A percentile compares a stretch with the other conserved stretches of the same genome.
Evolutionary conservation across 2,113 vertebrate species (phyloP).

Genomic region (cat (Felis catus)): F.catus_Fca126_mat1.0 CM031411.1:42649001-42649500

Average conservation of each 20-base stretch:
- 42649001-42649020: neutral
- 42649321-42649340: neutral
- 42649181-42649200: neutral
- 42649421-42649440: neutral
- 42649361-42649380: neutral
- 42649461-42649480: too few relatives aligned
- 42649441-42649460: neutral
- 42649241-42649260: neutral
- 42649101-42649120: neutral
- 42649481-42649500: too few relatives aligned
- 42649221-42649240: neutral
- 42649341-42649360: neutral
- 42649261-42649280: neutral
- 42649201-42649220: neutral
- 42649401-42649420: neutral
- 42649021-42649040: neutral
- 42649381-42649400: neutral
- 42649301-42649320: constrained; percentile 9
- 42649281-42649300: neutral
- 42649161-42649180: neutral
- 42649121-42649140: neutral
- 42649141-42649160: neutral
- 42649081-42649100: neutral
- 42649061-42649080: neutral
- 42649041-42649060: neutral